Evolutionary conservation across 1,140 invertebrate species (phyloP).

Genomic region (Homalodisca vitripennis): DNA sequence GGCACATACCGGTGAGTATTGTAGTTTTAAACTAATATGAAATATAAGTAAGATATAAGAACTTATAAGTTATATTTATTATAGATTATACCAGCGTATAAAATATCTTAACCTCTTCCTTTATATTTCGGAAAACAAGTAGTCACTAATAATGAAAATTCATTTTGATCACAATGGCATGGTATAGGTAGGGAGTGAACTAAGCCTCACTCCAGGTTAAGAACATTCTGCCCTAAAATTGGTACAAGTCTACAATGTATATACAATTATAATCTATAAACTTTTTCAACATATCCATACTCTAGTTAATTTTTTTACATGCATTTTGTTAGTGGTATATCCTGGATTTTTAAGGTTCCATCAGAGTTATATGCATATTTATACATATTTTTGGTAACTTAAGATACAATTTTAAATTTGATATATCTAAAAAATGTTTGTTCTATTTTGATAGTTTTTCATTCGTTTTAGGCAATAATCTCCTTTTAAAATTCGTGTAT

Average conservation of each 20-base stretch:
- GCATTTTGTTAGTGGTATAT: too few relatives aligned
- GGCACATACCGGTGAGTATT: neutral
- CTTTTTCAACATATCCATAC: neutral
- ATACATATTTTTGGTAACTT: too few relatives aligned
- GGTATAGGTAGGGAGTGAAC: neutral
- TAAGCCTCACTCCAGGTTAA: too few relatives aligned
- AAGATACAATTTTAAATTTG: too few relatives aligned
- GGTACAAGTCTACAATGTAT: neutral
- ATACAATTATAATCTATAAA: neutral
- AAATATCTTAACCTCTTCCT: neutral
- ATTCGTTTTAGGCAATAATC: too few relatives aligned
- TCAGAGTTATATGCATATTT: too few relatives aligned
- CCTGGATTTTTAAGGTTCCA: too few relatives aligned
- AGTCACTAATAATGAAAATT: neutral
- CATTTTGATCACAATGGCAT: neutral
- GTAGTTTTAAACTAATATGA: neutral
- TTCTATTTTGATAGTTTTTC: too few relatives aligned
- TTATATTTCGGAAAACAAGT: neutral
- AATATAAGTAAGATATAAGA: neutral
- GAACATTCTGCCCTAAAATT: too few relatives aligned
- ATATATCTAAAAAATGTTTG: too few relatives aligned
- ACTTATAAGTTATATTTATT: neutral
- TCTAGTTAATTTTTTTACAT: too few relatives aligned
- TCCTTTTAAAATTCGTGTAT: too few relatives aligned
- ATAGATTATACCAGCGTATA: neutral